phyloP scores from a whole-genome alignment of 2,888 invertebrate species.

The Cybosia mesomella region DNA sequence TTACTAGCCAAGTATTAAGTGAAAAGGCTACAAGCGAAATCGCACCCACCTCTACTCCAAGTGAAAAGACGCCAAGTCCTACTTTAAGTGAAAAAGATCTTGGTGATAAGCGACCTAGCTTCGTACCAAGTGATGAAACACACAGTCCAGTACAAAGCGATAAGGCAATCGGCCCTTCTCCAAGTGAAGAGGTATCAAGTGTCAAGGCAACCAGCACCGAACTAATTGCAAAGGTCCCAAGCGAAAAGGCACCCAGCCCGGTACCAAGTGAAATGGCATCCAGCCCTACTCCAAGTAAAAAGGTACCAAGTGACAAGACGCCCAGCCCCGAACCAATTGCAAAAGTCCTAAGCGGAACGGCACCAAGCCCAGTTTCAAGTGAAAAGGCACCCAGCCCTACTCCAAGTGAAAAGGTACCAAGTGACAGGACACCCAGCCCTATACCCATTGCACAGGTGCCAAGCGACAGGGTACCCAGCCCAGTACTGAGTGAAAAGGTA shows the following conservation, averaged over 20 bases:
- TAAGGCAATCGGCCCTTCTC: constrained; percentile 2
- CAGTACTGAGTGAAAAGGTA: not conserved
- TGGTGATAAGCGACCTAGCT: constrained; percentile 8
- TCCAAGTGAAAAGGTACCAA: too few relatives aligned
- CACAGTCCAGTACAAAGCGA: too few relatives aligned
- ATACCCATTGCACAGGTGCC: constrained; percentile 22
- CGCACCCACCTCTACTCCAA: too few relatives aligned
- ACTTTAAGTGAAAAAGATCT: not conserved
- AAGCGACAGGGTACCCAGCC: constrained; percentile 24
- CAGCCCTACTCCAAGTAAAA: not conserved
- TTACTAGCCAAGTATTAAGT: too few relatives aligned
- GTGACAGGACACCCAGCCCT: constrained; percentile 6
- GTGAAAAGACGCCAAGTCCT: not conserved
- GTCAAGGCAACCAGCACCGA: constrained; percentile 19
- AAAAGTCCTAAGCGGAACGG: constrained; percentile 18
- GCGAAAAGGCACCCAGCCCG: constrained; percentile 24
- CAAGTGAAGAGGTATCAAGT: not conserved
- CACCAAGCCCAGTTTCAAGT: too few relatives aligned
- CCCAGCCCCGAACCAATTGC: not conserved
- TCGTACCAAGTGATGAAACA: not conserved
- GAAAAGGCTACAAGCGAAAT: not conserved
- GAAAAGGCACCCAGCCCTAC: too few relatives aligned
- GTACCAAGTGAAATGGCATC: not conserved
- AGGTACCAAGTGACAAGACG: constrained; percentile 6
- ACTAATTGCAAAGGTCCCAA: not conserved